A percentile compares a stretch with the other conserved stretches of the same genome.
These are phyloP conservation scores for Lumbricus terrestris DNA, from an alignment of 2,888 invertebrate genomes.

Conservation along the genomic window DNA sequence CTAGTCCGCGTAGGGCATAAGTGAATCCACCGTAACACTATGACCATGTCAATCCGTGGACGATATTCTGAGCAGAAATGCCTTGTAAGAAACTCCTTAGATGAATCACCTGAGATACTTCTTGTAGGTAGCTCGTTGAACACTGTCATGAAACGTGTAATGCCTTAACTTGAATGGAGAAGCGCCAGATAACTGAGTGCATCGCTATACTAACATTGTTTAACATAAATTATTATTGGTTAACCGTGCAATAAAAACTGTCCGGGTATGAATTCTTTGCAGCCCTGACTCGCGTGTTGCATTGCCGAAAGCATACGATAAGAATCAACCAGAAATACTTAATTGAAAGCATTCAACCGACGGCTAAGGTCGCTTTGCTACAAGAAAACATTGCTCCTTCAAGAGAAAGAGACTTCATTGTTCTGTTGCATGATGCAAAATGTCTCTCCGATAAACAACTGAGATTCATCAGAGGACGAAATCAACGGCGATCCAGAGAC, in stretches of 20 bases:
- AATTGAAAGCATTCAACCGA: background rate
- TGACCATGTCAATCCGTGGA: too few species aligned
- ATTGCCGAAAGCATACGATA: background rate
- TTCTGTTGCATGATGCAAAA: background rate
- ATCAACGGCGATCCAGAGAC: background rate
- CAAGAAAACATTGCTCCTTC: background rate
- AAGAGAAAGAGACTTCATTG: background rate
- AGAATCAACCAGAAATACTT: constrained; percentile 3
- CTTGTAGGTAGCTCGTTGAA: too few species aligned
- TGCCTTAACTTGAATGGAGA: background rate
- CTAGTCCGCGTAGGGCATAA: too few species aligned
- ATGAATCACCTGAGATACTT: too few species aligned
- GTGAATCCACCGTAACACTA: too few species aligned
- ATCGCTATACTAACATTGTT: background rate
- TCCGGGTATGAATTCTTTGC: background rate
- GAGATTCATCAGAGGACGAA: background rate
- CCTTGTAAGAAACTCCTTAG: background rate
- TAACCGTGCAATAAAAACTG: background rate
- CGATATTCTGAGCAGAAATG: too few species aligned
- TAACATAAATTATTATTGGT: background rate
- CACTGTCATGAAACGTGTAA: background rate
- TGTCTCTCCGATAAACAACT: background rate
- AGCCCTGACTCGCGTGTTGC: background rate
- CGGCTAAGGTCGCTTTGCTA: background rate
- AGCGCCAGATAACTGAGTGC: background rate